Evolutionary conservation across 2,113 vertebrate genomes (phyloP).

Genomic region (Bos indicus): DNA sequence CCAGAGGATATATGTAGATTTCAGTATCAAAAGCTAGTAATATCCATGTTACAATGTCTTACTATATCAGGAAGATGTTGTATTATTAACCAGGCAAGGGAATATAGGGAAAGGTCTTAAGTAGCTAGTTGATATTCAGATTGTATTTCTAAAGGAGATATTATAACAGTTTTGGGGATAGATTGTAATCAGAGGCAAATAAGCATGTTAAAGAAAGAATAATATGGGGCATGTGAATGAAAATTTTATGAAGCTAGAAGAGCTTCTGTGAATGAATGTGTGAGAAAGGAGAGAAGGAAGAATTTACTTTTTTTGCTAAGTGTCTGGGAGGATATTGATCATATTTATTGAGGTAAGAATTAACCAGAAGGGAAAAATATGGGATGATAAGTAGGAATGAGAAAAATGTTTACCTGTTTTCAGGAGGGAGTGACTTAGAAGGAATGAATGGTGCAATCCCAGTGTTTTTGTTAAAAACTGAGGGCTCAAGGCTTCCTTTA

Average conservation of each 20-base stretch:
- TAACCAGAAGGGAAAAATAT: neutral
- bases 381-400: neutral
- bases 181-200: neutral
- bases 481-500: neutral
- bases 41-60: neutral
- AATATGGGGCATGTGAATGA: neutral
- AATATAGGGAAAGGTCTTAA: neutral
- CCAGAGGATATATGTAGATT: neutral
- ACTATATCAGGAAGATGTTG: neutral
- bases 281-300: neutral
- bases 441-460: neutral
- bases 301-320: neutral
- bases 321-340: neutral
- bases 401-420: neutral
- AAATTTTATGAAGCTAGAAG: neutral
- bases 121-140: neutral
- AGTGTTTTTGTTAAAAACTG: neutral
- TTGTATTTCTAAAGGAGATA: neutral
- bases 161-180: neutral
- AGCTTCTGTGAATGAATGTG: neutral
- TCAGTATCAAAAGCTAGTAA: neutral
- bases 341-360: neutral
- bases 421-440: neutral
- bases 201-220: neutral
- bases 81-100: neutral